phyloP scores from a whole-genome alignment of 2,797 vertebrate genomes.

The Paratrypauchen microcephalus region DNA sequence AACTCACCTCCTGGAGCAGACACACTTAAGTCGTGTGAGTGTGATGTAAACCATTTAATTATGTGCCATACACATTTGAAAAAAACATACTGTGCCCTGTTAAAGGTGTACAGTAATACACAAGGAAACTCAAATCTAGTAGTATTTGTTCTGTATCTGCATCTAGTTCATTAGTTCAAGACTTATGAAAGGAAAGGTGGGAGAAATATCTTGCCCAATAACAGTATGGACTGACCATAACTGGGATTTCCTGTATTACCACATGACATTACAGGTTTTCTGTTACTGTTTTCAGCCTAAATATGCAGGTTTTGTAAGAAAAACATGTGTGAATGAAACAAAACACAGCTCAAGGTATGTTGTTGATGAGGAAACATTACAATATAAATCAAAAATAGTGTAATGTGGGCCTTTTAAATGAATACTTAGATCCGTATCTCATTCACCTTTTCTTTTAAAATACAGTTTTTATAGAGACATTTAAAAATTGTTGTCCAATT shows the following conservation, averaged over 20 bases:
- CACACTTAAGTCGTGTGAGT: slow-evolving; percentile 10
- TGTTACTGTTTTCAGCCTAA: too few relatives aligned
- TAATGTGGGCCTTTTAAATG: neutral
- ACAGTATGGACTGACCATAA: neutral
- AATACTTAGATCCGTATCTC: neutral
- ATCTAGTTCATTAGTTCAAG: neutral
- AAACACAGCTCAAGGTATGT: too few relatives aligned
- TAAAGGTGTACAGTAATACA: too few relatives aligned
- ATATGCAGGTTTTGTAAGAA: too few relatives aligned
- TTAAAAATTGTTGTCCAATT: neutral
- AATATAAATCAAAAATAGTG: too few relatives aligned
- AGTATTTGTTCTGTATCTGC: neutral
- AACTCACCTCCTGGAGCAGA: slow-evolving; percentile 69
- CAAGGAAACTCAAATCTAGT: neutral
- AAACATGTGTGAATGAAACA: too few relatives aligned
- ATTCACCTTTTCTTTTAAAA: neutral
- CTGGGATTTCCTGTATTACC: neutral
- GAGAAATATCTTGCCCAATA: neutral
- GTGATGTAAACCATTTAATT: slow-evolving; percentile 52
- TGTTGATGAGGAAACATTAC: too few relatives aligned
- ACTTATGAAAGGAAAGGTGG: neutral
- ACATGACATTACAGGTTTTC: too few relatives aligned
- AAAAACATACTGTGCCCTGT: slow-evolving; percentile 18
- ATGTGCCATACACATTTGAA: slow-evolving; percentile 42
- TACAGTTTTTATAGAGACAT: too few relatives aligned